These are phyloP conservation scores for Drosophila tristis DNA, from an alignment of 1,140 invertebrate species.

Conservation along the genomic window DNA sequence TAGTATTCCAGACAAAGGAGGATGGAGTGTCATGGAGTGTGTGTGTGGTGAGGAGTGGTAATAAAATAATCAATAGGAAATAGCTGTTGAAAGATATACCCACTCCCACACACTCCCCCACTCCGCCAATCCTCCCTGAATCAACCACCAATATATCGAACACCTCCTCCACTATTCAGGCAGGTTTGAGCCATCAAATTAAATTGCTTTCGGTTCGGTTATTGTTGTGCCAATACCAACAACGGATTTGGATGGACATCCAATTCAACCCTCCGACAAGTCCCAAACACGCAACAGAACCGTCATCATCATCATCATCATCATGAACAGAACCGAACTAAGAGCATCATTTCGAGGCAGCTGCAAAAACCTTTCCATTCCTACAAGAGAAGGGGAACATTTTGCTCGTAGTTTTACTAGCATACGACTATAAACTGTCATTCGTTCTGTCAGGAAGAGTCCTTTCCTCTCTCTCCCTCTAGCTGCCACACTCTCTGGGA, in stretches of 20 bases:
- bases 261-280: slow-evolving; percentile 57
- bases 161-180: slow-evolving; percentile 28
- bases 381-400: background rate
- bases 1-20: no score
- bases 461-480: slow-evolving; percentile 13
- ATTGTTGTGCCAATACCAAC: slow-evolving; percentile 71
- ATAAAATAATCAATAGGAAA: slow-evolving; percentile 68
- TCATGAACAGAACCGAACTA: slow-evolving; percentile 4
- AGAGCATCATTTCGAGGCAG: slow-evolving; percentile 5
- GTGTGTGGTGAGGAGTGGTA: slow-evolving; percentile 38
- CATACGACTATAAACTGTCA: no score
- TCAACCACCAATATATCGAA: slow-evolving; percentile 12
- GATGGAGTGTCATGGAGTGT: slow-evolving; percentile 9
- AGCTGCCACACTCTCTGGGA: background rate
- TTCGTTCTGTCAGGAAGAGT: slow-evolving; percentile 1
- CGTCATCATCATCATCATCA: slow-evolving; percentile 26
- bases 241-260: slow-evolving; percentile 27
- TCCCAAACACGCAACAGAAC: slow-evolving; percentile 60
- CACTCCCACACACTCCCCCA: no score
- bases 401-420: no score
- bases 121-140: background rate
- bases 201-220: slow-evolving; percentile 62
- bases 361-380: slow-evolving; percentile 3
- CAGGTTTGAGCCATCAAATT: slow-evolving; percentile 60
- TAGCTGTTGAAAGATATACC: slow-evolving; percentile 22